phyloP scores from a whole-genome alignment of 2,797 vertebrate species.

The Alca torda region DNA sequence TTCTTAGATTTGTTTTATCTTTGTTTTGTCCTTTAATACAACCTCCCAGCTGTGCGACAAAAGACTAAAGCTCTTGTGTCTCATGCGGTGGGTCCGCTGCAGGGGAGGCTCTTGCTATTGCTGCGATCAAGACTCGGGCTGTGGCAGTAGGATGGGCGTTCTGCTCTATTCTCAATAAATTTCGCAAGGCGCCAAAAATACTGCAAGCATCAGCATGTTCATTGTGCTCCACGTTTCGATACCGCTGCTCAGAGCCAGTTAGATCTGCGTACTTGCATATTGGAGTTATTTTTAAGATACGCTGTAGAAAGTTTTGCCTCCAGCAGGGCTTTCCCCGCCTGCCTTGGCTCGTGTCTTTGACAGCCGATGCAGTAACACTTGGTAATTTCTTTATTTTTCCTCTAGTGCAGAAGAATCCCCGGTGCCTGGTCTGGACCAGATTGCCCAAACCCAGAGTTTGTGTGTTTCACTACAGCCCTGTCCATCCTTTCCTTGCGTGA shows the following conservation, averaged over 20 bases:
- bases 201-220: not conserved
- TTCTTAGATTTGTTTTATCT: not conserved
- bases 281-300: not conserved
- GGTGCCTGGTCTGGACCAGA: not conserved
- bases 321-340: not conserved
- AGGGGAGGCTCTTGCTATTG: not conserved
- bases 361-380: not conserved
- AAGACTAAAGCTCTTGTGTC: not conserved
- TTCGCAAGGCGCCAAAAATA: not conserved
- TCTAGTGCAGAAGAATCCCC: not conserved
- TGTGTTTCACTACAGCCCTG: not conserved
- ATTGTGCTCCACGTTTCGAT: rapidly evolving
- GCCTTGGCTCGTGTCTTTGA: not conserved
- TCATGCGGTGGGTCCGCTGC: not conserved
- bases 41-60: not conserved
- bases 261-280: not conserved
- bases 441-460: not conserved
- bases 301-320: not conserved
- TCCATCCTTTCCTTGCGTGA: not conserved
- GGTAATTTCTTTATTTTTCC: not conserved
- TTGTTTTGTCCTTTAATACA: not conserved
- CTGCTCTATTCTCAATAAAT: not conserved
- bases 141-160: not conserved
- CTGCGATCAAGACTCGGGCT: not conserved
- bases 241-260: not conserved